Evolutionary conservation across 1,140 invertebrate species (phyloP), one percentile per base, ranked within the genome.

Genomic region (Scaptomyza montana): DNA sequence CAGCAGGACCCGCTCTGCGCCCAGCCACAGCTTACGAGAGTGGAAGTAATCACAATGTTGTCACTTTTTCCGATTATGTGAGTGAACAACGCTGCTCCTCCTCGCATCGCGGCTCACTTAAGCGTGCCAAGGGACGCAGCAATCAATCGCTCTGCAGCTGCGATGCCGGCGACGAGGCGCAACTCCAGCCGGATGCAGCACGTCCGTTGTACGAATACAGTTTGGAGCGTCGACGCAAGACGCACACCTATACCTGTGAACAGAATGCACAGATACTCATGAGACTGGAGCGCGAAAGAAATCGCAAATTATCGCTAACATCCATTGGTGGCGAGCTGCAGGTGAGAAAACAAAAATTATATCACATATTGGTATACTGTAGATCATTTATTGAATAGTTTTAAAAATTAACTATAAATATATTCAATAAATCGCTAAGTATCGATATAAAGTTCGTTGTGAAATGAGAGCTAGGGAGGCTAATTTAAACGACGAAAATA

Each of bases 231-330:
- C 82, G 89, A 19, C 90, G 85, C 49, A 92, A 92, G 67, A 81
- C 76, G 10, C 91, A 92, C 71, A 92, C 91, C 25, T 92, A 92
- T 60, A 89, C 77, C 54, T 92, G 91, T 66, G 91, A 92, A 65
- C 91, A 92, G 63, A 92, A 92, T 63, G 91, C 91, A 56, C 91
- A 92, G 61, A 92, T 92, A 76, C 84, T 92, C 55, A 87, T 92
- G 78, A 80, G 91, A 80, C 84, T 92, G 64, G 91, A 92, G 72
- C 89, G 91, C 64, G 91, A 92, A 49, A 82, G 89, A 30, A 91
- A 91, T 78, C 85, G 89, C 49, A 91, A 89, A 84, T 86, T 91
- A 84, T 91, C 89, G 61, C 81, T 91, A 30, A 87, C 81, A 60
- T 70, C 72, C 5, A 56, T 67, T 16, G 66, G 55, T 8, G 72